Evolutionary conservation across 2,113 vertebrate species (phyloP), one percentile per base, ranked within the genome.

Genomic region (Reinhardtius hippoglossoides): DNA sequence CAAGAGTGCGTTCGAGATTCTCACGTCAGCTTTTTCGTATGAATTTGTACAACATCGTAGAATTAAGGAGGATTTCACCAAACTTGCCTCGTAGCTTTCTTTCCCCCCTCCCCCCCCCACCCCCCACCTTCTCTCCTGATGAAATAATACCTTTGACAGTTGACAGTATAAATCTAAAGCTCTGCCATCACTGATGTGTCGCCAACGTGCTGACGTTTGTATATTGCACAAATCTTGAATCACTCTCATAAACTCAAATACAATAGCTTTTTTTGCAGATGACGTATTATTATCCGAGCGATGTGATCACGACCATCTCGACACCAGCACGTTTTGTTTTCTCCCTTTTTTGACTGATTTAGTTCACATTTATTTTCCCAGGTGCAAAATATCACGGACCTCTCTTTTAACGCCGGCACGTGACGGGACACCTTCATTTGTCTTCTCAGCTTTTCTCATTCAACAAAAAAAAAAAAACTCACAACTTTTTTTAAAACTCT

Each of bases 31-130:
- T 87, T 89, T 31, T 92, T 93, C 71, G 66, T 87, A 85, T 82
- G 79, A 88, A 91, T 91, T 90, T 91, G 81, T 84, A 90, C 75
- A 81, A 89, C 83, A 78, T 67, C n/a, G 78, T 88, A 90, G 80
- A 85, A 70, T 71, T 76, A 63, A 85, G 77, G 78, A 89, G 81
- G 86, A 85, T 87, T 71, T 89, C 85, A 85, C 77, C 82, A 80
- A 71, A 78, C 76, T 82, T 86, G 79, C 82, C 79, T 92, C 90
- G 81, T 85, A 73, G 72, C 50, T 67, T 87, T 67, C 48, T 20
- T 20, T 56, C 60, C 46, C 23, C 20, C 16, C n/a, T n/a, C 27
- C 27, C 27, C 5, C 27, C 27, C 27, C 20, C 16, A 13, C 35
- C 27, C 27, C 27, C 5, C 27, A 5, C 27, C 1, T 31, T 31